Percentiles rank a stretch among this genome's conserved stretches.
Conservation (phyloP, 2,888 invertebrate genomes). For the Tenthredo mesomela region DNA sequence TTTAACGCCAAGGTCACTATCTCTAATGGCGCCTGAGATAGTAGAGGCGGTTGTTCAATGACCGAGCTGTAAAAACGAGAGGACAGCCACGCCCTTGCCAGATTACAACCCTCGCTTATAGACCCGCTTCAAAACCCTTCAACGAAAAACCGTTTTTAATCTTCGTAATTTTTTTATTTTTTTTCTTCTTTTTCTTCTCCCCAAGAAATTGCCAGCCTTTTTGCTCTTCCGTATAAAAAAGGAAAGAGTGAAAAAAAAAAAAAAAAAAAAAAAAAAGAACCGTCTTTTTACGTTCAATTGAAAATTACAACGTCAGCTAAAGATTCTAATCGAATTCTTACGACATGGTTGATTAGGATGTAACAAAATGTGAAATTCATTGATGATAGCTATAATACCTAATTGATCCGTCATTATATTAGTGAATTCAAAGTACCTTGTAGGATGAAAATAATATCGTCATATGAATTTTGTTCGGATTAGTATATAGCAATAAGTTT, state of each 20-base stretch:
- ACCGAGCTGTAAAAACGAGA: slow-evolving; percentile 32
- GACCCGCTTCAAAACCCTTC: slow-evolving; percentile 32
- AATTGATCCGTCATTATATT: neutral
- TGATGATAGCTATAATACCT: neutral
- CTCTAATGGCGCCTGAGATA: slow-evolving; percentile 35
- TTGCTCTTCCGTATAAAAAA: no score
- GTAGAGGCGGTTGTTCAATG: slow-evolving; percentile 26
- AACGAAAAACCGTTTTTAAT: slow-evolving; percentile 13
- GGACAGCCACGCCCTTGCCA: slow-evolving; percentile 39
- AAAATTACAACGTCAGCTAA: neutral
- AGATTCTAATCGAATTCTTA: neutral
- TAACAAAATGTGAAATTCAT: neutral
- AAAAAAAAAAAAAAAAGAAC: neutral
- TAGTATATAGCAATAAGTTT: neutral
- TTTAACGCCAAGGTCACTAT: slow-evolving; percentile 43
- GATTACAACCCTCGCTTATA: slow-evolving; percentile 37
- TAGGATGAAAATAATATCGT: neutral
- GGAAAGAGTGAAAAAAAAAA: neutral
- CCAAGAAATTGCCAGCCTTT: neutral
- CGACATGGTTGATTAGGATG: neutral
- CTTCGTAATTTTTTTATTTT: neutral
- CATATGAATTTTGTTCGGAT: neutral
- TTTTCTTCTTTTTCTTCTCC: neutral
- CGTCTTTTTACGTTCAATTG: neutral
- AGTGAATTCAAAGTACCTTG: no score